These are phyloP conservation scores for Cephalotes varians DNA, from an alignment of 2,888 invertebrate genomes.

Conservation along the genomic window DNA sequence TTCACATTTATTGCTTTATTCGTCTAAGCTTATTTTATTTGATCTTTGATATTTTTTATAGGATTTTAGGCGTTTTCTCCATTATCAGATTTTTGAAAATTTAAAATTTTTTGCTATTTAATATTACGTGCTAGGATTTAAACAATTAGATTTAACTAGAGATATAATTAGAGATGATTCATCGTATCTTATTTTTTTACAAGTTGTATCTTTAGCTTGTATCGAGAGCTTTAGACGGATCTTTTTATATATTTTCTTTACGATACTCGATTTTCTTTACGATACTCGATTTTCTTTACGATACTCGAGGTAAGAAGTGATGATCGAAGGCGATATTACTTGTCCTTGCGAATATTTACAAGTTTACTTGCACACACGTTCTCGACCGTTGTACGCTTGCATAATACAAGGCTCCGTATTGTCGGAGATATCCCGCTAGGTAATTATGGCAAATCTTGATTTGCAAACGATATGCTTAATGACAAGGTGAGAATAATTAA, in stretches of 20 bases:
- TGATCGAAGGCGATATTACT: conserved; percentile 7
- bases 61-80: neutral
- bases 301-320: neutral
- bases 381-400: conserved; percentile 64
- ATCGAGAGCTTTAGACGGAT: neutral
- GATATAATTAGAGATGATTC: neutral
- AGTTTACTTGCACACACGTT: conserved; percentile 57
- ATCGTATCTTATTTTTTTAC: neutral
- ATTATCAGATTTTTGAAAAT: neutral
- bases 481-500: conserved; percentile 46
- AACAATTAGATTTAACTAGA: neutral
- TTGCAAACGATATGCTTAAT: conserved; percentile 29
- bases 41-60: neutral
- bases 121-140: neutral
- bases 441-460: conserved; percentile 46
- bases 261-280: neutral
- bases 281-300: neutral
- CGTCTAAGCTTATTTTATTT: neutral
- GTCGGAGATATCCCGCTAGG: conserved; percentile 23
- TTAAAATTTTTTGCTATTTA: neutral
- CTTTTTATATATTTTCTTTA: too few species aligned
- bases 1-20: conserved; percentile 4
- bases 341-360: conserved; percentile 53
- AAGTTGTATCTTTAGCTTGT: neutral
- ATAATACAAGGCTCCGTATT: conserved; percentile 44